A percentile compares a stretch with the other conserved stretches of the same genome.
These are phyloP conservation scores for Phrynocephalus vlangalii DNA, from an alignment of 2,797 vertebrate species.

Conservation along the genomic window DNA sequence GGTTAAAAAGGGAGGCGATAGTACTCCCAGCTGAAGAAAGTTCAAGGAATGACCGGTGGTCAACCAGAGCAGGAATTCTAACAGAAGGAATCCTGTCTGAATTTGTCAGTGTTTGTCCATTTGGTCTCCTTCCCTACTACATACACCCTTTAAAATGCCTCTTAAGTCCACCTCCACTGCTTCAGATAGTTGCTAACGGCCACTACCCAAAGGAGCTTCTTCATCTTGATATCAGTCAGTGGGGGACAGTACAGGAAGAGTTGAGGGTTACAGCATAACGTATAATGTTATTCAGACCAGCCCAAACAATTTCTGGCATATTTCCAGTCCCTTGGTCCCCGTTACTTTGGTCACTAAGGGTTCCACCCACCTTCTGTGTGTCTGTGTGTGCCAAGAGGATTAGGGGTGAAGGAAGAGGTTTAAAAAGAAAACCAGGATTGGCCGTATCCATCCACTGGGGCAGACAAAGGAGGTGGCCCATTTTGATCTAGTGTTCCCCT, in stretches of 20 bases:
- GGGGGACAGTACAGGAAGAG: background rate
- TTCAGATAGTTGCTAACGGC: background rate
- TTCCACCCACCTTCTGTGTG: slow-evolving; percentile 10
- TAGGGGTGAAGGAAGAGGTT: background rate
- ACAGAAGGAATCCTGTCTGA: slow-evolving; percentile 23
- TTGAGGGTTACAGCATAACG: background rate
- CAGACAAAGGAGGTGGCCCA: slow-evolving; percentile 10
- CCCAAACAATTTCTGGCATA: background rate
- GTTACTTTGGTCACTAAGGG: background rate
- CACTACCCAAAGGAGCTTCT: background rate
- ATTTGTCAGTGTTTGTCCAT: slow-evolving; percentile 17
- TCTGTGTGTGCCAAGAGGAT: background rate
- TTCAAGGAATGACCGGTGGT: slow-evolving; percentile 11
- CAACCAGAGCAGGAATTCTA: slow-evolving; percentile 8
- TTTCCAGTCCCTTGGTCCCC: background rate
- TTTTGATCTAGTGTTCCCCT: background rate
- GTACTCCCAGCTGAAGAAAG: slow-evolving; percentile 8
- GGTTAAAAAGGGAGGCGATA: slow-evolving; percentile 13
- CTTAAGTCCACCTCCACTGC: background rate
- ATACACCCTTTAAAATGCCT: background rate
- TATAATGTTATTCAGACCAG: background rate
- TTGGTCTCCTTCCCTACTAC: background rate
- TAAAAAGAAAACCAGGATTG: background rate
- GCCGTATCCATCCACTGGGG: slow-evolving; percentile 3
- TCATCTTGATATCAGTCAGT: background rate